phyloP scores from a whole-genome alignment of 2,113 vertebrate species.

The Aramus guarauna region DNA sequence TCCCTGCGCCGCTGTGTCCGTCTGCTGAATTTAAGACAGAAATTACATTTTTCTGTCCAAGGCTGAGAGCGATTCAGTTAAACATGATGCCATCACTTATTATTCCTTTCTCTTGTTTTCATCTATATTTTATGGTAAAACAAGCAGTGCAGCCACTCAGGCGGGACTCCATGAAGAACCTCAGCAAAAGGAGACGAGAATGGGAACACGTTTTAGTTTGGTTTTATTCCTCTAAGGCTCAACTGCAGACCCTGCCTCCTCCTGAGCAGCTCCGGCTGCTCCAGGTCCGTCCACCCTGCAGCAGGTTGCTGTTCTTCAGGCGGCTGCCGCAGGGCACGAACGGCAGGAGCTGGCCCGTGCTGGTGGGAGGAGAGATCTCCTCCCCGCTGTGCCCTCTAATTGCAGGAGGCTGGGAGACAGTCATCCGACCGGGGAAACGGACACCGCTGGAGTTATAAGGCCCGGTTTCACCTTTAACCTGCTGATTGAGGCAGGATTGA shows the following conservation, averaged over 20 bases:
- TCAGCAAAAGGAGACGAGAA: neutral
- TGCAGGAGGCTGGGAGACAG: neutral
- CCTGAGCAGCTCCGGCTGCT: neutral
- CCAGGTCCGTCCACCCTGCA: accelerated
- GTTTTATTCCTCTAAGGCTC: neutral
- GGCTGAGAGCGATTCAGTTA: neutral
- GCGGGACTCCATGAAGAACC: neutral
- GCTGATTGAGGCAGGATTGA: neutral
- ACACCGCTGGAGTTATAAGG: neutral
- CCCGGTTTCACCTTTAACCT: constrained; percentile 20
- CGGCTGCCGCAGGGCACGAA: accelerated
- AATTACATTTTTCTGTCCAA: neutral
- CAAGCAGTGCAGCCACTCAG: neutral
- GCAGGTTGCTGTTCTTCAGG: neutral
- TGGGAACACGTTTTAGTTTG: neutral
- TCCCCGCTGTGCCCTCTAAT: neutral
- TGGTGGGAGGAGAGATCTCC: neutral
- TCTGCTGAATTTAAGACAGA: neutral
- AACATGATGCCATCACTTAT: accelerated
- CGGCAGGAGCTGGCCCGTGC: neutral
- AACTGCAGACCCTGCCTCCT: neutral
- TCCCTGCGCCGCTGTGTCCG: accelerated
- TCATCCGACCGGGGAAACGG: neutral
- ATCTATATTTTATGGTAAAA: neutral
- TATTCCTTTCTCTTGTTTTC: neutral